Base-by-base conservation (phyloP, 2,888 invertebrate species). In the Sepioteuthis lessoniana region DNA sequence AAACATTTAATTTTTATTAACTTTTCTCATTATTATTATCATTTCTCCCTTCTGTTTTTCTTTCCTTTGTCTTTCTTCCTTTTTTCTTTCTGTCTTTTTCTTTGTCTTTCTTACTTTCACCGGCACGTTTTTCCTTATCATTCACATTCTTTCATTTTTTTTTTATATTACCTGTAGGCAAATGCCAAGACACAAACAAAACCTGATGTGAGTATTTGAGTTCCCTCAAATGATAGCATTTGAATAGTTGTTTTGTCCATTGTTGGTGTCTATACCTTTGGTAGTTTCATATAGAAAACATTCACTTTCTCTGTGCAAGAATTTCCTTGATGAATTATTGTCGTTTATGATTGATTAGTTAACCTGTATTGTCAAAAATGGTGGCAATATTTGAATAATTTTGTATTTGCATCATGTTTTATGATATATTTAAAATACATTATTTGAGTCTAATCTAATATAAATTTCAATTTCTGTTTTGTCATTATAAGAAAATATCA, bases 131-230 rank as follows among this genome's bases (percentile, higher is more conserved):
- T 76, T 31, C 38, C 13, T 2, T 90, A 0, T 90, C n/a, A 21
- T 90, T n/a, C n/a, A 7, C 38, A 4, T 8, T 25, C 7, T 25
- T 0, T 90, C 90, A 38, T 91, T 28, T 38, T 42, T 31, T 91
- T 35, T 91, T 4, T 28, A 31, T 91, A 42, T 42, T 7, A 38
- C 38, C 46, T 46, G 13, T 46, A 42, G 76, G 76, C 76, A 76
- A 76, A 76, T 76, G 76, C 76, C n/a, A n/a, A 76, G n/a, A 76
- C 76, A 76, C 76, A 76, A 76, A 76, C 76, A n/a, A 76, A 76
- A 76, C 76, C 35, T n/a, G 76, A 76, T 35, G 76, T 76, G 76
- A 76, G 76, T 76, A 76, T 76, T 35, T 76, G n/a, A n/a, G 76
- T 25, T n/a, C 35, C n/a, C n/a, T 4, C 7, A 4, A 42, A 42